phyloP scores from a whole-genome alignment of 2,113 vertebrate genomes.

The Pao palembangensis region DNA sequence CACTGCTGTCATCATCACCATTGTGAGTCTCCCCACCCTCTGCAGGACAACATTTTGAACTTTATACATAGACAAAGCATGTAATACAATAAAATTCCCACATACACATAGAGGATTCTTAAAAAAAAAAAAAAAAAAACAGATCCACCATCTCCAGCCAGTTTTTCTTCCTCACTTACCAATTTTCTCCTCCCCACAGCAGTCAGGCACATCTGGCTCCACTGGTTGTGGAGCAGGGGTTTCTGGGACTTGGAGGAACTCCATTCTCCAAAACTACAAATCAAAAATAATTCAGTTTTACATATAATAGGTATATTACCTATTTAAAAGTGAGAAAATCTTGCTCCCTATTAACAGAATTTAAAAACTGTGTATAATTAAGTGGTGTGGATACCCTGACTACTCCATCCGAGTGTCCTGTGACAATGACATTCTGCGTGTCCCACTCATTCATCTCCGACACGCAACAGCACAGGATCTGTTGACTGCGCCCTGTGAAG shows the following conservation, averaged over 20 bases:
- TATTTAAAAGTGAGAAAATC: too few species aligned
- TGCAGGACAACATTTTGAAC: background rate
- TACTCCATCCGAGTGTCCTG: constrained; percentile 93
- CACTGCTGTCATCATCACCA: constrained; percentile 91
- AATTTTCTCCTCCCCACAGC: constrained; percentile 88
- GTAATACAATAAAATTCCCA: too few species aligned
- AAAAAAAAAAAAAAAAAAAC: too few species aligned
- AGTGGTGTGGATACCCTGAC: constrained; percentile 79
- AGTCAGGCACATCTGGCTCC: constrained; percentile 88
- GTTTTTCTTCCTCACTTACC: constrained; percentile 69
- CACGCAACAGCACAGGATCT: constrained; percentile 93
- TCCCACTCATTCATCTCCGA: constrained; percentile 99
- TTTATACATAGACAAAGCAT: background rate
- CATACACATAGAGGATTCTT: too few species aligned
- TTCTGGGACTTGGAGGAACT: constrained; percentile 97
- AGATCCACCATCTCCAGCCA: background rate
- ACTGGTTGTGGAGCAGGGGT: constrained; percentile 89
- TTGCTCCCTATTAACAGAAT: too few species aligned
- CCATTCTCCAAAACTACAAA: constrained; percentile 97
- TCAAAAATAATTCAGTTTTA: background rate
- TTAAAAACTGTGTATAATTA: background rate
- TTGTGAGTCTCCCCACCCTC: constrained; percentile 81
- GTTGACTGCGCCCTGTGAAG: constrained; percentile 94
- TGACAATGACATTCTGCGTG: constrained; percentile 96
- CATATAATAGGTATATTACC: too few species aligned